Base-by-base conservation (phyloP, 2,888 invertebrate genomes). In the Caenorhabditis sp. region DNA sequence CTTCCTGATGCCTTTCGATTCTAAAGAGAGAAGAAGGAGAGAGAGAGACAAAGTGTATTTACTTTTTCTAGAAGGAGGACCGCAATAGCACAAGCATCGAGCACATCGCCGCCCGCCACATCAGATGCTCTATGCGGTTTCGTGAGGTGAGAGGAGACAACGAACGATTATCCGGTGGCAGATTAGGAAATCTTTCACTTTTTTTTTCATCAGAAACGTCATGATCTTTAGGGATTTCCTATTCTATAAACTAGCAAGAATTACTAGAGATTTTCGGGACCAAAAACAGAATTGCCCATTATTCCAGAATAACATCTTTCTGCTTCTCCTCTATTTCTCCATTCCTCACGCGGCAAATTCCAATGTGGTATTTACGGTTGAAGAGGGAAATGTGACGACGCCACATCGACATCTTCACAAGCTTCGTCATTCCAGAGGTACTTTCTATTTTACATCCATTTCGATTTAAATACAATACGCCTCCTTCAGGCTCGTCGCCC, bases 51-150 rank as follows among this genome's bases (percentile, higher is more conserved):
- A 71, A 61, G 70, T 71, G 61, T 71, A 71, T 68, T 66, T 66
- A 39, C 48, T 66, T 66, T 66, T 68, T 68, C 15, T 43, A 55
- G 45, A 46, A 41, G 20, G 17, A 39, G 26, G 61, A 17, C 22
- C 35, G 35, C 6, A 11, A 20, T n/a, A n/a, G n/a, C n/a, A n/a
- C n/a, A n/a, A n/a, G n/a, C n/a, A n/a, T n/a, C n/a, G 35, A 13
- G 13, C 35, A 35, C 4, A 2, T 13, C 30, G 26, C 45, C 7
- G 48, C n/a, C 55, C 2, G 13, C 58, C 17, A 46, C 17, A 56
- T 50, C 66, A 58, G 66, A 68, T 68, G 68, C 58, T 68, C 58
- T 52, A 68, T 68, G 68, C 68, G 68, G 68, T 59, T 68, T 58
- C 58, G 22, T 68, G 68, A 68, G 68, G 66, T 61, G 15, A 41